phyloP scores from a whole-genome alignment of 2,797 vertebrate genomes.

The Leptodactylus fallax region DNA sequence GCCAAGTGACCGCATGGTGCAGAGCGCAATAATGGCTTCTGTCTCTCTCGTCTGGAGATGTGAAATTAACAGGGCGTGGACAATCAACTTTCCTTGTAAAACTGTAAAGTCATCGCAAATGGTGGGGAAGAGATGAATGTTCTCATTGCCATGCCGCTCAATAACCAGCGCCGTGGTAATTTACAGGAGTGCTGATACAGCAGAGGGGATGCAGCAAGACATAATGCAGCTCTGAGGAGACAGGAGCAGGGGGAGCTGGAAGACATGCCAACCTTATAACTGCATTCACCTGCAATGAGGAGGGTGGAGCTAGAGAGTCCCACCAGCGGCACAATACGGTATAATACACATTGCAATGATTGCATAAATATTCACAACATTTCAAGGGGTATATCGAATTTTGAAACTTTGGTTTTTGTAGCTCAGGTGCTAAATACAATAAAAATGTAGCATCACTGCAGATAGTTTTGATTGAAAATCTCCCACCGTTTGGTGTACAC shows the following conservation, averaged over 20 bases:
- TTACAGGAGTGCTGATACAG: slow-evolving; percentile 5
- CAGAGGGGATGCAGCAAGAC: background rate
- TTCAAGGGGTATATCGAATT: background rate
- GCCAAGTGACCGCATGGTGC: slow-evolving; percentile 16
- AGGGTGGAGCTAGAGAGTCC: background rate
- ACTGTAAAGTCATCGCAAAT: slow-evolving; percentile 4
- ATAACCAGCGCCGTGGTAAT: background rate
- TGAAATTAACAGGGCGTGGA: slow-evolving; percentile 1
- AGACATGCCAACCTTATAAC: background rate
- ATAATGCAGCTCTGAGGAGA: background rate
- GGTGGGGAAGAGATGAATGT: slow-evolving; percentile 7
- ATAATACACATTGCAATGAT: background rate
- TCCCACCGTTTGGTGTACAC: background rate
- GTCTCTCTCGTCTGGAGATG: background rate
- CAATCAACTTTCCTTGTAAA: background rate
- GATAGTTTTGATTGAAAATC: background rate
- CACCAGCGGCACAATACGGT: background rate
- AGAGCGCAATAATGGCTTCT: background rate
- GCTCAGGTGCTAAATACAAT: background rate
- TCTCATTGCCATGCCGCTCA: slow-evolving; percentile 25
- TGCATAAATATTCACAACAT: background rate
- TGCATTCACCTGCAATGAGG: background rate
- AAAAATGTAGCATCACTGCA: background rate
- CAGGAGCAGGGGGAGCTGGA: background rate
- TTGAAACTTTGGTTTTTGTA: background rate